phyloP scores from a whole-genome alignment of 2,797 vertebrate genomes.

The Gambusia yucatana region DNA sequence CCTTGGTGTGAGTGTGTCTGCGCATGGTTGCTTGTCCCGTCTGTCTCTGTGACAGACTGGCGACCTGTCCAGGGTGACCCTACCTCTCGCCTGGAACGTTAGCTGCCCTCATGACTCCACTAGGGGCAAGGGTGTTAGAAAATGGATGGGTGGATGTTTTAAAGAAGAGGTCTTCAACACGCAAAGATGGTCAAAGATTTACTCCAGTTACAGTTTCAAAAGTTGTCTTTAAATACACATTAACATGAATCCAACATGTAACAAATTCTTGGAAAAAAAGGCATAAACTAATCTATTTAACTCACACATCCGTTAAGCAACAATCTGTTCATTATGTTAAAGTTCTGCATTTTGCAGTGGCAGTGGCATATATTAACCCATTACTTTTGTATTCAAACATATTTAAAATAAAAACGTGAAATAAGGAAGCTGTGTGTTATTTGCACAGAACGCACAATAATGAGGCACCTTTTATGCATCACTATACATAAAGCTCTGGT shows the following conservation, averaged over 20 bases:
- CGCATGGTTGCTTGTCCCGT: too few species aligned
- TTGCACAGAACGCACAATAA: background rate
- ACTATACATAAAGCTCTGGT: too few species aligned
- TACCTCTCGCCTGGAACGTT: too few species aligned
- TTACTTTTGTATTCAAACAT: background rate
- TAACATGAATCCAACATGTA: background rate
- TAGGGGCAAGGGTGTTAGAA: too few species aligned
- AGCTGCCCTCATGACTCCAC: too few species aligned
- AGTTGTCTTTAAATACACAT: background rate
- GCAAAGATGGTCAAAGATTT: background rate
- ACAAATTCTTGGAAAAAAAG: background rate
- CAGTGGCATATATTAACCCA: background rate
- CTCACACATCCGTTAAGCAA: background rate
- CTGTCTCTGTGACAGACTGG: too few species aligned
- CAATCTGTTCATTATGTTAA: background rate
- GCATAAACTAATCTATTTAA: background rate
- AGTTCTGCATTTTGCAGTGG: background rate
- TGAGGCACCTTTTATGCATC: background rate
- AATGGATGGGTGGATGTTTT: background rate
- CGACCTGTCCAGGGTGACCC: too few species aligned
- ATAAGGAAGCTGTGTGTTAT: background rate
- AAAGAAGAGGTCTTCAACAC: background rate
- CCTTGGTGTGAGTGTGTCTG: too few species aligned
- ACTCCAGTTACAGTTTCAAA: background rate
- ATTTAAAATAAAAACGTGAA: background rate